Evolutionary conservation across 2,113 vertebrate genomes (phyloP), one percentile per base, ranked within the genome.

Genomic region (Boulengerochromis microlepis): DNA sequence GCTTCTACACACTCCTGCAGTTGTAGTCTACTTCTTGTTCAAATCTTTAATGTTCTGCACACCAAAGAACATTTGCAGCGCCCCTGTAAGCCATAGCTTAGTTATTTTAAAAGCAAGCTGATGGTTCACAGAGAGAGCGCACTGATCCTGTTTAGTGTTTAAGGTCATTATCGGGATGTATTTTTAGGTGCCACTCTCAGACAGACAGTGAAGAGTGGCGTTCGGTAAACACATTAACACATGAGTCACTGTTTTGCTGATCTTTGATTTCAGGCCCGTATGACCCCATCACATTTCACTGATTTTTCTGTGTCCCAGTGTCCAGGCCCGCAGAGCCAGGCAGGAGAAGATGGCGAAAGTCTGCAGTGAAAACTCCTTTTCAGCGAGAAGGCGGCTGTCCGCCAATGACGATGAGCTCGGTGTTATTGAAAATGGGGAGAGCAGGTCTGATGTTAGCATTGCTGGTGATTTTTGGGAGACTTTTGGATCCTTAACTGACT

Each of bases 321-420:
- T 40, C 2, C 90, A 90, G 87, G 82, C 54, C 76, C n/a, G 15
- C 81, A 80, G 82, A 91, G 89, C 93, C 91, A 89, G 89, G 95
- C 24, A 78, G 74, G 95, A 96, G 96, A 95, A 86, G 87, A 99
- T 99, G 98, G 97, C 98, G 9, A 97, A 97, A 94, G 96, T 98
- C 93, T 97, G 94, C 93, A 97, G 97, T 31, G 96, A 97, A 38
- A 95, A 93, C 42, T 97, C 97, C 50, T 95, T 96, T 69, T 94
- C 96, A 38, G 56, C 91, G 22, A 84, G 83, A 31, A 95, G 93
- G 33, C 90, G 92, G 15, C 61, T 94, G 42, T 91, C 95, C 12
- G 80, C 88, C 76, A 94, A 87, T 0, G 96, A 97, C n/a, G 96
- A 97, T 52, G 97, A 98, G 52, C 95, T 97, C 0, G 93, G 96